Evolutionary conservation across 2,113 vertebrate genomes (phyloP).

Genomic region (human (Homo sapiens)): GRCh38 chr3:29102001-29102500

Average conservation of each 20-base stretch:
- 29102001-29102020: not conserved
- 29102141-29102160: not conserved
- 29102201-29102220: not conserved
- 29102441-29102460: not conserved
- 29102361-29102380: not conserved
- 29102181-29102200: not conserved
- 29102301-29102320: not conserved
- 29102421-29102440: not conserved
- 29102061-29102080: not conserved
- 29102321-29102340: not conserved
- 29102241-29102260: not conserved
- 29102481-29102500: not conserved
- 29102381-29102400: not conserved
- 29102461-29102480: not conserved
- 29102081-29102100: not conserved
- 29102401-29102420: not conserved
- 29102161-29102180: not conserved
- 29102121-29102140: not conserved
- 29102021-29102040: not conserved
- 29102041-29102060: not conserved
- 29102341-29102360: not conserved
- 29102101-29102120: not conserved
- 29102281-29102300: not conserved
- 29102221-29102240: not conserved
- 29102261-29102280: not conserved